Conservation (phyloP, 30 jellyfish, hydroid and myxozoan genomes). For the Chironex yamaguchii region DNA sequence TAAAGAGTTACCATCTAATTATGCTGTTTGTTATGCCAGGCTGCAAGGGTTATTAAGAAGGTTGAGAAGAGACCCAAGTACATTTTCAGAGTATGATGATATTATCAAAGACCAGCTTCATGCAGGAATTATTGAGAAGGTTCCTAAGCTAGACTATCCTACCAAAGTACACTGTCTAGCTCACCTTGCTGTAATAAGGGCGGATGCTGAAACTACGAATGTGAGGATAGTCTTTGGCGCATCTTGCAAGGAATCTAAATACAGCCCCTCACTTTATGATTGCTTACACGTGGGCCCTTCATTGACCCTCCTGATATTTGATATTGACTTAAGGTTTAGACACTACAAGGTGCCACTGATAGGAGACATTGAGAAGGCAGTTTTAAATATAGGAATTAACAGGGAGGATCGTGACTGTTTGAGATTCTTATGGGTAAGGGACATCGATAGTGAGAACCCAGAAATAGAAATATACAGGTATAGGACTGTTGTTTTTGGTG, state of each 20-base stretch:
- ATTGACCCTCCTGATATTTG: too few relatives aligned
- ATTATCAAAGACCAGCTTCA: not conserved
- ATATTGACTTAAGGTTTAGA: too few relatives aligned
- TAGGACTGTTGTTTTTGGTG: too few relatives aligned
- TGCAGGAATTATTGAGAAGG: conserved; percentile 6
- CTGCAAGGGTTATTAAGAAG: not conserved
- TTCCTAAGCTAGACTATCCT: not conserved
- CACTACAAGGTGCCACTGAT: too few relatives aligned
- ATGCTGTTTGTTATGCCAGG: too few relatives aligned
- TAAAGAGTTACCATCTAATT: conserved; percentile 3
- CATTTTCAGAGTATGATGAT: not conserved
- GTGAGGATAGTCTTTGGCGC: not conserved
- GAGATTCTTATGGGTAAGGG: too few relatives aligned
- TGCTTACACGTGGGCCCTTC: conserved; percentile 17
- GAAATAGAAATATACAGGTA: too few relatives aligned
- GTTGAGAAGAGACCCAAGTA: not conserved
- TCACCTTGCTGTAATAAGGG: conserved; percentile 20
- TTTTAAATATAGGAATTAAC: too few relatives aligned
- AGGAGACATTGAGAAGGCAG: too few relatives aligned
- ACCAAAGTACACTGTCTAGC: not conserved
- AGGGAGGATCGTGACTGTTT: too few relatives aligned
- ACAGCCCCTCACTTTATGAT: not conserved
- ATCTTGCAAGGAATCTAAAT: conserved; percentile 4
- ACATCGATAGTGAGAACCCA: too few relatives aligned
- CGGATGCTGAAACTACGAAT: conserved; percentile 5